Conservation (phyloP, 2,888 invertebrate genomes). For the Drosophila recens region DNA sequence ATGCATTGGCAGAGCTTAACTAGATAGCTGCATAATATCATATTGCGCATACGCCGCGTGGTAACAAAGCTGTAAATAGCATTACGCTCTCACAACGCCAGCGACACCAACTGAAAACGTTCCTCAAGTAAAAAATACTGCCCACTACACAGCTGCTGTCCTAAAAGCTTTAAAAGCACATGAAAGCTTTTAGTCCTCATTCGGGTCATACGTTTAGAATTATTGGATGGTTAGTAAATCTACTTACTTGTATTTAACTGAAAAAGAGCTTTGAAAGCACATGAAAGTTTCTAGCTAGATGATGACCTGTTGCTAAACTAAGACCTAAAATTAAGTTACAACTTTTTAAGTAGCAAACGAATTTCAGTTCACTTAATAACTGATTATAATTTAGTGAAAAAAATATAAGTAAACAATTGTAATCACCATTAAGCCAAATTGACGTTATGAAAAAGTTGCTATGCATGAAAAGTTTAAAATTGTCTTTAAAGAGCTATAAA, state of each 20-base stretch:
- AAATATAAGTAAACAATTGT: too few species aligned
- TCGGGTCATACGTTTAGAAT: too few species aligned
- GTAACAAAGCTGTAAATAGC: slow-evolving; percentile 29
- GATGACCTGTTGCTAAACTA: too few species aligned
- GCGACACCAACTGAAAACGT: slow-evolving; percentile 10
- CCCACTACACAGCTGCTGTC: not conserved
- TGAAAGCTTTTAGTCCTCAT: not conserved
- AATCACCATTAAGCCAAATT: too few species aligned
- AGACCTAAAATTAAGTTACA: not conserved
- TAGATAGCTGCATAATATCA: slow-evolving; percentile 56
- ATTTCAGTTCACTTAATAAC: not conserved
- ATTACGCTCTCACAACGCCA: slow-evolving; percentile 10
- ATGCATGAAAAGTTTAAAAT: too few species aligned
- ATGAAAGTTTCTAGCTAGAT: too few species aligned
- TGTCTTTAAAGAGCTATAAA: not conserved
- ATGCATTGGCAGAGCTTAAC: slow-evolving; percentile 64
- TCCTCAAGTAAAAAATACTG: not conserved
- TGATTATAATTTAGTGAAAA: too few species aligned
- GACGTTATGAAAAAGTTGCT: too few species aligned
- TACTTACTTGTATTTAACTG: too few species aligned
- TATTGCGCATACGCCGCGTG: slow-evolving; percentile 54
- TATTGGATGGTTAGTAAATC: too few species aligned
- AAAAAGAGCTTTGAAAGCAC: too few species aligned
- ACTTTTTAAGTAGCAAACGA: not conserved
- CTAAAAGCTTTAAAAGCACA: not conserved